Conservation (phyloP, 2,113 vertebrate species). For the Sorex fumeus region DNA sequence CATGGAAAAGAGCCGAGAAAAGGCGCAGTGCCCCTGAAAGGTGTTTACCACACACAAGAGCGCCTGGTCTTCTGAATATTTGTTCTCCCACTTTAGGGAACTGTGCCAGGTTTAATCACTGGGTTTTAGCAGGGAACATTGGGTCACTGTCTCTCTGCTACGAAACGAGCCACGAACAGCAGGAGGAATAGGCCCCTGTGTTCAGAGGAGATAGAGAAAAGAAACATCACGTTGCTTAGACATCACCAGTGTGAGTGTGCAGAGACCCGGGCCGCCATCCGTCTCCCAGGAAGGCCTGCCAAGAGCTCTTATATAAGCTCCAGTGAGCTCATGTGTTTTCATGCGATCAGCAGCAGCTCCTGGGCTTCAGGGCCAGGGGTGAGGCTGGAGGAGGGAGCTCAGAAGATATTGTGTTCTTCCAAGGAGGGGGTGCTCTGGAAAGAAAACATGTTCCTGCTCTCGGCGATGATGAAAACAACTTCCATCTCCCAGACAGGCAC, state of each 20-base stretch:
- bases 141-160: neutral
- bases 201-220: neutral
- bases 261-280: neutral
- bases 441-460: slow-evolving; percentile 8
- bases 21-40: neutral
- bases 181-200: neutral
- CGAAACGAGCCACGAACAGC: neutral
- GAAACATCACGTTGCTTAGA: neutral
- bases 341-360: neutral
- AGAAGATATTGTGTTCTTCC: slow-evolving; percentile 52
- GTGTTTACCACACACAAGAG: neutral
- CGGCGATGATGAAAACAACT: slow-evolving; percentile 28
- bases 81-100: neutral
- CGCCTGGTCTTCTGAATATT: neutral
- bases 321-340: slow-evolving; percentile 55
- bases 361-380: slow-evolving; percentile 66
- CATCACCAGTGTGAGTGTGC: neutral
- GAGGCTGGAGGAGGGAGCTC: slow-evolving; percentile 66
- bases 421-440: slow-evolving; percentile 31
- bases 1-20: neutral
- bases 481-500: slow-evolving; percentile 1
- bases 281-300: slow-evolving; percentile 49
- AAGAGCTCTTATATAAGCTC: slow-evolving; percentile 56
- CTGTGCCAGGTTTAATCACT: accelerated
- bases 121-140: slow-evolving; percentile 2